phyloP scores from a whole-genome alignment of 2,113 vertebrate species.

The Rallus limicola region DNA sequence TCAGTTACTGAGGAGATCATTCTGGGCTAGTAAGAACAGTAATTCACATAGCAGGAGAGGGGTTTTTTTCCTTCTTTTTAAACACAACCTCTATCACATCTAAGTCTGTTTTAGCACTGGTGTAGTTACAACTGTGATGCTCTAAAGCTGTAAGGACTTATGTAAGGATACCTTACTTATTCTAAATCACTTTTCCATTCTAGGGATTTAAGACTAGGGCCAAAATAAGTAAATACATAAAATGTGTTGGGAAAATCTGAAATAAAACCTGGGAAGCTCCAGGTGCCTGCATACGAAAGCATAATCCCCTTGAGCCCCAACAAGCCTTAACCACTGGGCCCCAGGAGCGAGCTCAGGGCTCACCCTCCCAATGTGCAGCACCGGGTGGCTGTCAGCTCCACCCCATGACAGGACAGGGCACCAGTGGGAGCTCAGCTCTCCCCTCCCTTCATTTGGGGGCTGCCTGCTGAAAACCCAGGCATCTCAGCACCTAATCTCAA shows the following conservation, averaged over 20 bases:
- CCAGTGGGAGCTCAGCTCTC: fast-evolving
- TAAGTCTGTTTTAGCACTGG: not conserved
- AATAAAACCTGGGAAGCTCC: not conserved
- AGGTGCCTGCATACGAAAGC: not conserved
- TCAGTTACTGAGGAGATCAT: not conserved
- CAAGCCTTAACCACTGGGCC: not conserved
- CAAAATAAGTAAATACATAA: not conserved
- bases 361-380: fast-evolving
- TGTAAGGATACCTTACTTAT: fast-evolving
- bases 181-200: not conserved
- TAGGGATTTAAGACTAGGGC: not conserved
- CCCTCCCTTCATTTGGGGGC: fast-evolving
- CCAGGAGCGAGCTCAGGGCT: fast-evolving
- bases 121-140: not conserved
- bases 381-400: fast-evolving
- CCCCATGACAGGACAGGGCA: fast-evolving
- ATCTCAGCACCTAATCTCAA: not conserved
- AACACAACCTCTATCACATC: not conserved
- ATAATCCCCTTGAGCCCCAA: not conserved
- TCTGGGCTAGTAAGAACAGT: not conserved
- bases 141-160: not conserved
- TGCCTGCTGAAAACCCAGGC: not conserved
- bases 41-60: fast-evolving
- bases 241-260: not conserved
- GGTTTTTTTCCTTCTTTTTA: not conserved